Evolutionary conservation across 2,888 invertebrate species (phyloP).

Genomic region (Platypus cylindrus): DNA sequence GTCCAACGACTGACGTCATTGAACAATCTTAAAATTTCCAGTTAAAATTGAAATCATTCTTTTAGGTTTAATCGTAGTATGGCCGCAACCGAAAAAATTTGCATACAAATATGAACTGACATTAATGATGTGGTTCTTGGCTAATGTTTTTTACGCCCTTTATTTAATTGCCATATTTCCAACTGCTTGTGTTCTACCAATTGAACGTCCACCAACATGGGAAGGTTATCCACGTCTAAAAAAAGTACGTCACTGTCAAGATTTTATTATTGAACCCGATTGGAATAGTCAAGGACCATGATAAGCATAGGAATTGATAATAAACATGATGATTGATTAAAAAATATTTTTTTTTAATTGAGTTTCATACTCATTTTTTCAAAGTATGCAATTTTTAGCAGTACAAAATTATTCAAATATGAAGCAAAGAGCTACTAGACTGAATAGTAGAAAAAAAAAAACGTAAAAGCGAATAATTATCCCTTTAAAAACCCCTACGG

Average conservation of each 20-base stretch:
- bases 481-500: too few species aligned
- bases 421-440: too few species aligned
- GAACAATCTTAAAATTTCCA: neutral
- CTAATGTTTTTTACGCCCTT: constrained; percentile 27
- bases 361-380: too few species aligned
- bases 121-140: constrained; percentile 22
- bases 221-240: constrained; percentile 23
- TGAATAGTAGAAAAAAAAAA: too few species aligned
- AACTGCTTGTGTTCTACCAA: constrained; percentile 24
- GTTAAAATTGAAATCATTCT: neutral
- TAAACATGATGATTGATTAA: too few species aligned
- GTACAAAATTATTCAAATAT: too few species aligned
- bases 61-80: constrained; percentile 19
- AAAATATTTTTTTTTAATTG: too few species aligned
- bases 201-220: constrained; percentile 28
- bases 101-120: constrained; percentile 20
- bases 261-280: constrained; percentile 33
- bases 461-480: too few species aligned
- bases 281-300: too few species aligned
- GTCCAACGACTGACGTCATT: neutral
- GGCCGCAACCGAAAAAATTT: constrained; percentile 19
- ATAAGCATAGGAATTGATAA: too few species aligned
- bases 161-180: constrained; percentile 26
- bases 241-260: constrained; percentile 24
- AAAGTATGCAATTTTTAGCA: too few species aligned